Base-by-base conservation (phyloP, 2,888 invertebrate species). In the Lathronympha strigana region DNA sequence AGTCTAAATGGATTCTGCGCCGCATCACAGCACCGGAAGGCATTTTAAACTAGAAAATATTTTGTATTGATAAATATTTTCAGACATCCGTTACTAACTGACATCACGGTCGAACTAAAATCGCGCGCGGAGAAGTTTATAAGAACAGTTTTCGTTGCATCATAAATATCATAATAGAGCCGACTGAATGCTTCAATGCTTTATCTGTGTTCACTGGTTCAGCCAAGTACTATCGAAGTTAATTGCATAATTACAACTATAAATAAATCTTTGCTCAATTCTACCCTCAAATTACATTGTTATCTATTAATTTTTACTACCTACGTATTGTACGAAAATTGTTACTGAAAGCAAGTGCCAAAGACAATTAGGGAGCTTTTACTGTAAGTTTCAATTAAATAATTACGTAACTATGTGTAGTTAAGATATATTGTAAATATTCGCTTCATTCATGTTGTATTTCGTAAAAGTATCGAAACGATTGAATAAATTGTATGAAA, bases 311-410 rank as follows among this genome's bases (percentile, higher is more conserved):
- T 55, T 50, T 58, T 36, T 51, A 15, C 17, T 28, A 61, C 38
- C 38, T 13, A 66, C 50, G 66, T 51, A 69, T 67, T 63, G 43
- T 69, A 67, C 43, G 67, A 71, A 71, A 68, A 33, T 60, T 77
- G 72, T 75, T 78, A 81, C 75, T 71, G 76, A 82, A 86, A 87
- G 79, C 79, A 89, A 90, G 90, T 90, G 90, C 90, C 90, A 90
- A 90, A 86, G 79, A 82, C 82, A 82, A 84, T 81, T 86, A 88
- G 88, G 87, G 86, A 89, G 88, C 86, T 89, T 90, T 77, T 88
- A 86, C 67, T 69, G 70, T 85, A 88, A 84, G 82, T 82, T 78
- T 83, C 75, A 70, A 80, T 76, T 73, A 74, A 71, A 67, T 71
- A 72, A 45, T 11, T 47, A 47, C 74, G 69, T 76, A 71, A 75